Evolutionary conservation across 2,888 invertebrate genomes (phyloP).

Genomic region (Sinopyrophorus schimmeli): DNA sequence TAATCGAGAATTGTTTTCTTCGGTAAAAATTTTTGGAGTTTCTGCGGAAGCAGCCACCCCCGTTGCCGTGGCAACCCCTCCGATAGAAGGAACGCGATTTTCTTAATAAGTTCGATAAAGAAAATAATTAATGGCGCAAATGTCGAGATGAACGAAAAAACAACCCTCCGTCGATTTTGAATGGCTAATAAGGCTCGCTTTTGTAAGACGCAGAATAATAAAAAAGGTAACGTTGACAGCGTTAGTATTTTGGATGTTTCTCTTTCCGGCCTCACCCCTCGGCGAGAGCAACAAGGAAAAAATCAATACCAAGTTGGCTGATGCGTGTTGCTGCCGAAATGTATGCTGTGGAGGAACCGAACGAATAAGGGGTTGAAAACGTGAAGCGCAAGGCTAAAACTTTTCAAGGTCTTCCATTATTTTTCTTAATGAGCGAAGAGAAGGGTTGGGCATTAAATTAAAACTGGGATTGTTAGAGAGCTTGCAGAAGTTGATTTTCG

Average conservation of each 20-base stretch:
- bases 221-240: conserved; percentile 25
- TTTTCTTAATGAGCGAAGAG: not conserved
- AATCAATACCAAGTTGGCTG: conserved; percentile 43
- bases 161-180: too few relatives aligned
- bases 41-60: too few relatives aligned
- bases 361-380: conserved; percentile 12
- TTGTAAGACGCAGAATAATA: conserved; percentile 7
- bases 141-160: too few relatives aligned
- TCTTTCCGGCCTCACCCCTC: conserved; percentile 36
- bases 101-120: too few relatives aligned
- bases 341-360: conserved; percentile 20
- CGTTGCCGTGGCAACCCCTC: too few relatives aligned
- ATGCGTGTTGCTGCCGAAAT: conserved; percentile 39
- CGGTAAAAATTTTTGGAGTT: too few relatives aligned
- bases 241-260: conserved; percentile 35
- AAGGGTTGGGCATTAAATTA: conserved; percentile 1
- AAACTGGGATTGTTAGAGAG: too few relatives aligned
- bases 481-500: too few relatives aligned
- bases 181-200: too few relatives aligned
- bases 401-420: not conserved
- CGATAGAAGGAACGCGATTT: too few relatives aligned
- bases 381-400: not conserved
- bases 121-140: too few relatives aligned
- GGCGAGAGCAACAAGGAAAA: conserved; percentile 37
- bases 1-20: too few relatives aligned